Conservation (phyloP, 2,797 vertebrate genomes). For the Siniperca obscura region DNA sequence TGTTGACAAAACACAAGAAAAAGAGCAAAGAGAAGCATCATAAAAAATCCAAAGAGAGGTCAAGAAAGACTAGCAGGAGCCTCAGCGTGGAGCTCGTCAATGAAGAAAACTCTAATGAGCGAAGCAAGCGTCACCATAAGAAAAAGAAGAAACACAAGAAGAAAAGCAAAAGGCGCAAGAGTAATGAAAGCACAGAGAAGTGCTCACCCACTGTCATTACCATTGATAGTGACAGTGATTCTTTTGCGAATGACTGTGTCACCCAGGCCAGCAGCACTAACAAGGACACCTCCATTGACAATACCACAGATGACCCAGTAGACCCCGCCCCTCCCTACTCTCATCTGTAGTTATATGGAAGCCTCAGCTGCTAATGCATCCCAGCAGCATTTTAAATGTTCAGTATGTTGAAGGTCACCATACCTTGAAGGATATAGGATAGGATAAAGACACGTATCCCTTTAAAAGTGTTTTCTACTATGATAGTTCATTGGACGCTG, state of each 20-base stretch:
- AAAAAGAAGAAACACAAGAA: constrained; percentile 95
- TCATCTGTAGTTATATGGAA: constrained; percentile 37
- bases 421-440: constrained; percentile 3
- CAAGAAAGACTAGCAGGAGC: constrained; percentile 84
- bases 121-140: constrained; percentile 86
- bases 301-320: constrained; percentile 29
- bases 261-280: constrained; percentile 28
- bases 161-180: constrained; percentile 87
- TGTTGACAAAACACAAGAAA: constrained; percentile 76
- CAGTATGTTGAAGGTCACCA: constrained; percentile 8
- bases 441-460: constrained; percentile 5
- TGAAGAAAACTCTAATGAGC: constrained; percentile 83
- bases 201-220: constrained; percentile 86
- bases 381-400: constrained; percentile 31
- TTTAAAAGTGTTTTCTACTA: constrained; percentile 26
- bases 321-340: constrained; percentile 34
- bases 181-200: constrained; percentile 54
- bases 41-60: constrained; percentile 82
- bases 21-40: constrained; percentile 80
- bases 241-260: constrained; percentile 25
- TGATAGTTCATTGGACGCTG: not conserved
- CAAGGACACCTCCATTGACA: constrained; percentile 3
- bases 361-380: constrained; percentile 15
- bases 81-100: constrained; percentile 89
- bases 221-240: constrained; percentile 83